Evolutionary conservation across 2,888 invertebrate species (phyloP).

Genomic region (Podotricha telesiphe): DNA sequence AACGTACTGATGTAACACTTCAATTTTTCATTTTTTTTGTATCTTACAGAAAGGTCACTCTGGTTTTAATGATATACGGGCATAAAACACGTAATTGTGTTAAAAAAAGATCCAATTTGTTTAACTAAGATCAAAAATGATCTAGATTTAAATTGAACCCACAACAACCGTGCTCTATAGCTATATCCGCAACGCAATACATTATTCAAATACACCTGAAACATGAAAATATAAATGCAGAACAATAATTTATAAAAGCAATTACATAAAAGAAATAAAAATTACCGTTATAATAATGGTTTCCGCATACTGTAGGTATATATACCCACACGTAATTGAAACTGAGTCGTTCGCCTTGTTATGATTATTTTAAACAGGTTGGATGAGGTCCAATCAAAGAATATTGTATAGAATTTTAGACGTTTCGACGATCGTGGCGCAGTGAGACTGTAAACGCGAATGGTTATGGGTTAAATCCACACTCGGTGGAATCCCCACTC

Average conservation of each 20-base stretch:
- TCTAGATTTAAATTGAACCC: background rate
- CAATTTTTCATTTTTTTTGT: too few species aligned
- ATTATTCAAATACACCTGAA: background rate
- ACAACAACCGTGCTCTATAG: background rate
- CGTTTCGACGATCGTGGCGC: too few species aligned
- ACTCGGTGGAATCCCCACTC: too few species aligned
- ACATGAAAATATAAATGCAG: conserved; percentile 10
- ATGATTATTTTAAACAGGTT: conserved; percentile 25
- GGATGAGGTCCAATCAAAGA: conserved; percentile 18
- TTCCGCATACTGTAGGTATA: too few species aligned
- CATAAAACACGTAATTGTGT: too few species aligned
- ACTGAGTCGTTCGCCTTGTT: conserved; percentile 32
- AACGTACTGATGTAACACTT: too few species aligned
- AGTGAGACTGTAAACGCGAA: too few species aligned
- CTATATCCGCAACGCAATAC: background rate
- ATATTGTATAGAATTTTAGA: conserved; percentile 15
- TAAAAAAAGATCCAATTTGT: too few species aligned
- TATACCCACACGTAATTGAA: conserved; percentile 30
- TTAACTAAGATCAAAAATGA: too few species aligned
- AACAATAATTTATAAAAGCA: conserved; percentile 30
- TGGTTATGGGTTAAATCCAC: too few species aligned
- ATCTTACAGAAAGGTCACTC: too few species aligned
- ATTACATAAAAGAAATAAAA: conserved; percentile 35
- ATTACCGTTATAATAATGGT: conserved; percentile 41
- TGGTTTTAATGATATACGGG: too few species aligned